Evolutionary conservation across 1,140 invertebrate genomes (phyloP).

Genomic region (Octopus sinensis): DNA sequence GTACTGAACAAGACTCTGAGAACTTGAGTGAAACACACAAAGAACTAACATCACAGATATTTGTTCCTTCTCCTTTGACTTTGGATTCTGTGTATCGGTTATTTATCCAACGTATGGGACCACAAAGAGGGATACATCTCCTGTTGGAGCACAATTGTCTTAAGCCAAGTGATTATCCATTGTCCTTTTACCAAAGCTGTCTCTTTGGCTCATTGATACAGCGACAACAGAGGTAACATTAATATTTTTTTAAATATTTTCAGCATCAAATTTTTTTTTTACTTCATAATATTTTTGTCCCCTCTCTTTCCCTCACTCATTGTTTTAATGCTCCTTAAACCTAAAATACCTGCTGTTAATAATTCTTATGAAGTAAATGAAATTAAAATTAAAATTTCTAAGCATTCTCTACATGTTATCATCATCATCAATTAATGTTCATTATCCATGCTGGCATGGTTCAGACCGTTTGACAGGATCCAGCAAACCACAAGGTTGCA

Average conservation of each 20-base stretch:
- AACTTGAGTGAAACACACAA: not conserved
- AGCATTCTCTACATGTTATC: too few species aligned
- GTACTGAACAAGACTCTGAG: not conserved
- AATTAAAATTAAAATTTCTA: too few species aligned
- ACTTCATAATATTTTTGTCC: too few species aligned
- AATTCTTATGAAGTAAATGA: too few species aligned
- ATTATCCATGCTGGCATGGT: too few species aligned
- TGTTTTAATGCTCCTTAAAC: too few species aligned
- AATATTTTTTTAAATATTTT: not conserved
- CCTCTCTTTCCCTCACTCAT: too few species aligned
- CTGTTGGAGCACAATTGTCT: not conserved
- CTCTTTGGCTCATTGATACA: not conserved
- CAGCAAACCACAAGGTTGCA: too few species aligned
- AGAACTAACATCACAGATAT: not conserved
- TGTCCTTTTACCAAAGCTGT: constrained; percentile 14
- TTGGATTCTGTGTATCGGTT: not conserved
- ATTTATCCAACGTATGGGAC: not conserved
- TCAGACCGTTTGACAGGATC: too few species aligned
- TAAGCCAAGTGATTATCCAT: not conserved
- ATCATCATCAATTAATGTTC: too few species aligned
- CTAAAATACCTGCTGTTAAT: too few species aligned
- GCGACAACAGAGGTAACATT: constrained; percentile 6
- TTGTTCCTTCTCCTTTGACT: not conserved
- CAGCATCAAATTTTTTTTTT: too few species aligned
- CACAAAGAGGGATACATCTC: not conserved